Evolutionary conservation across 1,140 invertebrate species (phyloP).

Genomic region (Diorhabda elongata): DNA sequence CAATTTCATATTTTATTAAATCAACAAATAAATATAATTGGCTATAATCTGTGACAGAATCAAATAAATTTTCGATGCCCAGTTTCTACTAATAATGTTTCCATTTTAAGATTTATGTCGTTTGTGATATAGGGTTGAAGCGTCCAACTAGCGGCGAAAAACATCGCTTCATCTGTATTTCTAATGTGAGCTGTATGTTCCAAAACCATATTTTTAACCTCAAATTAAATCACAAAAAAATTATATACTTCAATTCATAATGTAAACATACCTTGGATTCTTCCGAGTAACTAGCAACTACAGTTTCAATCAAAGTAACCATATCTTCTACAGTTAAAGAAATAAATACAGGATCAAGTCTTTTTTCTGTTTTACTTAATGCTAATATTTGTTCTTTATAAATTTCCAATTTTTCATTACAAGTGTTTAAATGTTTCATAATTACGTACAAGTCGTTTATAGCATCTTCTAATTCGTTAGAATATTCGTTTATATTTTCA

Average conservation of each 20-base stretch:
- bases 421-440: slow-evolving; percentile 25
- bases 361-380: slow-evolving; percentile 36
- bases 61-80: slow-evolving; percentile 37
- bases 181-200: slow-evolving; percentile 43
- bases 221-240: slow-evolving; percentile 23
- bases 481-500: slow-evolving; percentile 27
- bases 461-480: slow-evolving; percentile 33
- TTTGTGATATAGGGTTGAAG: slow-evolving; percentile 36
- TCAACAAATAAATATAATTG: too few species aligned
- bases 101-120: slow-evolving; percentile 35
- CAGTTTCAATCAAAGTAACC: slow-evolving; percentile 22
- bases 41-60: neutral
- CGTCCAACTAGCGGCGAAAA: slow-evolving; percentile 39
- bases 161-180: slow-evolving; percentile 40
- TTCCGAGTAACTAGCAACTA: slow-evolving; percentile 35
- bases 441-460: slow-evolving; percentile 32
- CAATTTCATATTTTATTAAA: too few species aligned
- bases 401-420: slow-evolving; percentile 25
- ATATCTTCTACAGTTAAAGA: slow-evolving; percentile 29
- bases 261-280: slow-evolving; percentile 38
- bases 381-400: slow-evolving; percentile 34
- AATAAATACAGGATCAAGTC: slow-evolving; percentile 38
- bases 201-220: slow-evolving; percentile 41
- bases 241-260: neutral
- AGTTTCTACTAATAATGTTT: slow-evolving; percentile 41